Base-by-base conservation (phyloP, 2,888 invertebrate genomes). In the Ormyrus pomaceus region DNA sequence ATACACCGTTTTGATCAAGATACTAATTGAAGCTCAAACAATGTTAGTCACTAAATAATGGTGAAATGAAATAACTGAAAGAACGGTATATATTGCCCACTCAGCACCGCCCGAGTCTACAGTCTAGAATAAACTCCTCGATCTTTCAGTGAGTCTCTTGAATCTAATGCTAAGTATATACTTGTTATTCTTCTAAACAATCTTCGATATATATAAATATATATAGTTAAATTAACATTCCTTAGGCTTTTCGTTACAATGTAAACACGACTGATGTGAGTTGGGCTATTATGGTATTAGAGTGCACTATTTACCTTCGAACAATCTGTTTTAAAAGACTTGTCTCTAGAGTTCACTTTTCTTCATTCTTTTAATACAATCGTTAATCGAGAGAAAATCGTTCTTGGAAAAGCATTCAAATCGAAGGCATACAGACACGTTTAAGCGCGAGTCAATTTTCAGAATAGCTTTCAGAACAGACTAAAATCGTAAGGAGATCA, bases 11-110 rank as follows among this genome's bases (percentile, higher is more conserved):
- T 89, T 87, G 83, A 89, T 90, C 86, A 90, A 90, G 87, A 88
- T 90, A 90, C 90, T 90, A 90, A 88, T 89, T 88, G 87, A 90
- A 90, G 90, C 90, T 90, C 89, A 90, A 90, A 90, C 90, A 89
- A 90, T 90, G 90, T 90, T 90, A 90, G 90, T 90, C 88, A 90
- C 90, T 90, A 90, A 88, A 87, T 90, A 89, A 90, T 89, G 88
- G 89, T 90, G 89, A 89, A 88, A 88, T 87, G 86, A 87, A 88
- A 86, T 87, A 89, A 89, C 86, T 87, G 87, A 88, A 88, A 87
- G 86, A 86, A 87, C 85, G 87, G 87, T 88, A 86, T 87, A 83
- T 85, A 83, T 85, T 81, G 86, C 86, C 88, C 86, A 86, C 86
- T 86, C 87, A 85, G 84, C 84, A 86, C 87, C 85, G 77, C 64